Percentiles rank a stretch among this genome's conserved stretches.
These are phyloP conservation scores for Steromphala cineraria DNA, from an alignment of 2,888 invertebrate species.

Conservation along the genomic window DNA sequence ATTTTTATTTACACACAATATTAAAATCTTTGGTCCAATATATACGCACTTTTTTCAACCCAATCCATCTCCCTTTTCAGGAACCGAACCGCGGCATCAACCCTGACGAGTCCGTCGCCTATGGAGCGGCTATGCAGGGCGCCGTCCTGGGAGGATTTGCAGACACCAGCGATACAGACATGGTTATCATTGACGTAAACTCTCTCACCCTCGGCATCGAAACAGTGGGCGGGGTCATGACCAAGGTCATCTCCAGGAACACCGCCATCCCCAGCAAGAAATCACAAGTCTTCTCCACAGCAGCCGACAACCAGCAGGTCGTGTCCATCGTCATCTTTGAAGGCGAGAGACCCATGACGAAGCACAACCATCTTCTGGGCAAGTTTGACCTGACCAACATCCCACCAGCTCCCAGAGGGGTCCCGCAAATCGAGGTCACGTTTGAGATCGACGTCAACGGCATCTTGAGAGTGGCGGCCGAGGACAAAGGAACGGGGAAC, in stretches of 20 bases:
- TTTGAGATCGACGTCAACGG: constrained; percentile 79
- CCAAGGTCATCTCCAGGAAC: constrained; percentile 96
- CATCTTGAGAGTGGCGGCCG: constrained; percentile 85
- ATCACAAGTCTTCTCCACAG: constrained; percentile 99
- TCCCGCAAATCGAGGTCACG: constrained; percentile 76
- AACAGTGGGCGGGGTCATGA: constrained; percentile 99
- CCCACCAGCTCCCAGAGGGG: constrained; percentile 83
- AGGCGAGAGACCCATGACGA: constrained; percentile 99
- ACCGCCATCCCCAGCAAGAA: constrained; percentile 99
- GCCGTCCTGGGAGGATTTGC: constrained; percentile 97
- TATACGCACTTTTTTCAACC: background rate
- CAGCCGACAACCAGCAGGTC: constrained; percentile 98
- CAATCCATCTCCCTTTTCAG: constrained; percentile 74
- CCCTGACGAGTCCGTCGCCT: constrained; percentile 99
- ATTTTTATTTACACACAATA: no score
- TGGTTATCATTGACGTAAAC: constrained; percentile 88
- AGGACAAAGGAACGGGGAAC: constrained; percentile 99
- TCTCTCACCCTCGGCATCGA: constrained; percentile 99
- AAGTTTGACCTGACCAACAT: constrained; percentile 98
- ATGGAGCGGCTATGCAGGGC: constrained; percentile 99
- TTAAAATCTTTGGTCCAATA: no score
- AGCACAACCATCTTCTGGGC: constrained; percentile 98
- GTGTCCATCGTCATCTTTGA: constrained; percentile 95
- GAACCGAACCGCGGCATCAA: constrained; percentile 98
- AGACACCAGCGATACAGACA: constrained; percentile 85